phyloP scores from a whole-genome alignment of 2,113 vertebrate species.

The Pelmatolapia mariae region DNA sequence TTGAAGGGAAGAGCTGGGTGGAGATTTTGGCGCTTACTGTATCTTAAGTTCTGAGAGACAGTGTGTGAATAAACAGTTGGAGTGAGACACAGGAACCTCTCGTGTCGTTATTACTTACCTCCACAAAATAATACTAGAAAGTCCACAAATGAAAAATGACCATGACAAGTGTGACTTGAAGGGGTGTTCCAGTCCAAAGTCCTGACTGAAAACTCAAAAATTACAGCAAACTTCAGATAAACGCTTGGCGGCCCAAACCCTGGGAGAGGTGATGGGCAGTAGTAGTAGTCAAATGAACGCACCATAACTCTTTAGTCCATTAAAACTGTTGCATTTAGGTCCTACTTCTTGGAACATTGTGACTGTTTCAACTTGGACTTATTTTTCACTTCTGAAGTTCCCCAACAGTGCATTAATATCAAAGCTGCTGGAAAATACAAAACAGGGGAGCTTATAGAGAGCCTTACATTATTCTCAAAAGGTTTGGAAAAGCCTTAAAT shows the following conservation, averaged over 20 bases:
- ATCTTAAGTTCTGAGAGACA: no score
- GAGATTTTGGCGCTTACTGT: no score
- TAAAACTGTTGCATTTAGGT: neutral
- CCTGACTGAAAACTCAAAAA: neutral
- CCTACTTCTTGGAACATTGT: neutral
- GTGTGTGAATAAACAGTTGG: no score
- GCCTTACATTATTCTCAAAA: neutral
- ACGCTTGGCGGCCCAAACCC: neutral
- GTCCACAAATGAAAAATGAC: neutral
- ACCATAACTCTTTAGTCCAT: neutral
- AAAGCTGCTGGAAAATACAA: neutral
- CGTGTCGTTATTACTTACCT: no score
- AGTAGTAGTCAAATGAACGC: neutral
- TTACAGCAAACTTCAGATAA: neutral
- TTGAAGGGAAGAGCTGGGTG: no score
- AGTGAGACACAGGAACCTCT: no score
- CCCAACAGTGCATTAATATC: neutral
- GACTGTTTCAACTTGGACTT: neutral
- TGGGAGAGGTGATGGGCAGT: neutral
- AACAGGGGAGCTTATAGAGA: neutral
- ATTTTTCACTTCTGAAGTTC: neutral
- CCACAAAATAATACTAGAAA: neutral
- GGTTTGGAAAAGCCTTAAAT: neutral
- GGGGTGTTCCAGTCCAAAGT: neutral
- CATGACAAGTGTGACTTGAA: neutral